Conservation (phyloP, 2,113 vertebrate genomes). For the Tachycineta bicolor region DNA sequence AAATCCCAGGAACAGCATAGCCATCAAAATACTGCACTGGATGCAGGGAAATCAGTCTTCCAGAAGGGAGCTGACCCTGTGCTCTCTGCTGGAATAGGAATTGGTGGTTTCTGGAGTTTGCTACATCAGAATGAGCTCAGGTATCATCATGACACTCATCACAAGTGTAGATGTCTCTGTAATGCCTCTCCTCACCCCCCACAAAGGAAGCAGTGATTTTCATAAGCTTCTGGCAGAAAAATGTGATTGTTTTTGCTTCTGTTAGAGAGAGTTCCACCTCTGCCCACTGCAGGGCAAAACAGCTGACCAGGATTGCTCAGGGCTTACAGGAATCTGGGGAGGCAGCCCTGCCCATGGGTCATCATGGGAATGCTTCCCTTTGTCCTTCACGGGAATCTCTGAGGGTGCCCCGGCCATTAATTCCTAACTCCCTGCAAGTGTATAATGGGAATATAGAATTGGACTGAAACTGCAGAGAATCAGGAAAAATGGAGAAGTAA, state of each 20-base stretch:
- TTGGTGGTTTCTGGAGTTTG: not conserved
- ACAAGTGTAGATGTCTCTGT: not conserved
- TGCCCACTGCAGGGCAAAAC: not conserved
- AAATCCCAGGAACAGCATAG: not conserved
- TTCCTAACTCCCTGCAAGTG: not conserved
- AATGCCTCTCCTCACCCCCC: not conserved
- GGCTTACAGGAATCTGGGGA: not conserved
- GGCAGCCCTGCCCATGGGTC: rapidly evolving
- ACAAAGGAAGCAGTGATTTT: not conserved
- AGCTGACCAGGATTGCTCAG: not conserved
- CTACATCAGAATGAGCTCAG: not conserved
- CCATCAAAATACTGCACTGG: not conserved
- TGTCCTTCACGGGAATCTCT: not conserved
- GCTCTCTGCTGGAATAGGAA: not conserved
- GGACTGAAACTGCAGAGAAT: not conserved
- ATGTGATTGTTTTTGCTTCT: not conserved
- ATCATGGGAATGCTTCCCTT: not conserved
- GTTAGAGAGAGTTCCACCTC: not conserved
- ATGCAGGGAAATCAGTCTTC: not conserved
- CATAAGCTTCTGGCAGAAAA: not conserved
- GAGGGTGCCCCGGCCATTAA: not conserved
- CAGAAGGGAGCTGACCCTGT: not conserved
- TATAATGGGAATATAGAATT: not conserved
- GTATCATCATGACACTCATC: not conserved
- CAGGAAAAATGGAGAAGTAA: not conserved